Evolutionary conservation across 2,113 vertebrate genomes (phyloP), one percentile per base, ranked within the genome.

Genomic region (Microcebus jonahi): DNA sequence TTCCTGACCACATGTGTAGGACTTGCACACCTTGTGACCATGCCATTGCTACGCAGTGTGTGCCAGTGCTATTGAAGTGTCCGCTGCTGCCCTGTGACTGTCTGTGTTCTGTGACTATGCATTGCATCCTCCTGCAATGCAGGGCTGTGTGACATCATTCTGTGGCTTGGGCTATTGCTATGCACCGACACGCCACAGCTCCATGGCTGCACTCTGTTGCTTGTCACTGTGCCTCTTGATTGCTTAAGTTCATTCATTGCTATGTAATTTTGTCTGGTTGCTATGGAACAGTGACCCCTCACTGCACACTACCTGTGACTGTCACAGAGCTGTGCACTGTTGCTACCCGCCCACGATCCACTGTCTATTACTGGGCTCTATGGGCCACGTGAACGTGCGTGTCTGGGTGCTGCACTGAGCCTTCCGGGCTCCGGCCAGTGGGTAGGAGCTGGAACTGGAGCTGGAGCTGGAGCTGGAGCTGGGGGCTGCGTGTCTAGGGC

Each of bases 221-320:
- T 82, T 81, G 80, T 76, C 76, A 39, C 21, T 39, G 17, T 55
- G 95, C 25, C 81, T 93, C 76, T 9, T 7, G 55, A 77, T 85
- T 12, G 17, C 45, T 27, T 39, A 76, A 87, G 77, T 80, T 68
- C 5, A 20, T 55, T 12, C 71, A 90, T 48, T 71, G 67, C 92
- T 92, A 55, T 88, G 90, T 95, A 59, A 96, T 93, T 96, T 83
- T 84, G 50, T 55, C 63, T 65, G 80, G 95, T 97, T 96, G 96
- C 92, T 83, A 95, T 95, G 97, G 80, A 89, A 71, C 36, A 3
- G 82, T 57, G 93, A 95, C 65, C 90, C 36, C 14, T 21, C 45
- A 50, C 53, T 65, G 31, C 75, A 15, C 2, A 71, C 84, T 71
- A 42, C 53, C 55, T 59, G 53, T 48, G 57, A 71, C 67, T 81